These are phyloP conservation scores for Dynastes grantii DNA, from an alignment of 2,888 invertebrate species.

Conservation along the genomic window DNA sequence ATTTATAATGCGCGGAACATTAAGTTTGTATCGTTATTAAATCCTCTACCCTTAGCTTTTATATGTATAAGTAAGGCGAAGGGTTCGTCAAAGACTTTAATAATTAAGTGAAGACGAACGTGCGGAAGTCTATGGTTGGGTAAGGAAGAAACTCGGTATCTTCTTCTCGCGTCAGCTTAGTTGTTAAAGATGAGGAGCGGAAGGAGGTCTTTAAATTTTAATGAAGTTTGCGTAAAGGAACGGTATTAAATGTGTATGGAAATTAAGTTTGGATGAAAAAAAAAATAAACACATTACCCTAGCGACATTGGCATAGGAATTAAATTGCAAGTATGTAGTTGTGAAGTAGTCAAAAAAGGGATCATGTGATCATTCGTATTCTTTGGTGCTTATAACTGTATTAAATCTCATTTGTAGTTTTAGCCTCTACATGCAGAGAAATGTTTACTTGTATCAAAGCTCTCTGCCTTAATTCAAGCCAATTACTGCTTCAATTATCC, in stretches of 20 bases:
- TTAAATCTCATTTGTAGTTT: no score
- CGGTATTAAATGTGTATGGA: background rate
- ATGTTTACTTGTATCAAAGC: no score
- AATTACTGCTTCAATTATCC: no score
- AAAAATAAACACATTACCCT: background rate
- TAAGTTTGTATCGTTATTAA: constrained; percentile 45
- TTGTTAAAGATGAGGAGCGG: background rate
- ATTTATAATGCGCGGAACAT: constrained; percentile 41
- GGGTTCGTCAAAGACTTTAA: constrained; percentile 39
- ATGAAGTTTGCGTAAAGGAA: background rate
- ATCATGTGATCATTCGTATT: no score
- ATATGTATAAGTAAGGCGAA: constrained; percentile 4
- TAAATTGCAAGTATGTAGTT: no score
- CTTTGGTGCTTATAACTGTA: no score
- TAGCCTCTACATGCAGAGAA: no score
- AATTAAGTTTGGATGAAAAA: background rate
- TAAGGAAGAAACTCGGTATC: background rate
- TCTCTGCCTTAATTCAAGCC: no score
- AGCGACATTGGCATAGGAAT: no score
- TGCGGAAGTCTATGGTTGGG: constrained; percentile 12
- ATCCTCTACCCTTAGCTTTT: constrained; percentile 14
- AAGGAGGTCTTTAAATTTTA: constrained; percentile 13
- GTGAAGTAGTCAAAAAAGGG: no score
- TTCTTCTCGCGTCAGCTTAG: background rate
- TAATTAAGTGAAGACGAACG: constrained; percentile 36